Conservation (phyloP, 2,888 invertebrate genomes). For the Euphydryas editha region DNA sequence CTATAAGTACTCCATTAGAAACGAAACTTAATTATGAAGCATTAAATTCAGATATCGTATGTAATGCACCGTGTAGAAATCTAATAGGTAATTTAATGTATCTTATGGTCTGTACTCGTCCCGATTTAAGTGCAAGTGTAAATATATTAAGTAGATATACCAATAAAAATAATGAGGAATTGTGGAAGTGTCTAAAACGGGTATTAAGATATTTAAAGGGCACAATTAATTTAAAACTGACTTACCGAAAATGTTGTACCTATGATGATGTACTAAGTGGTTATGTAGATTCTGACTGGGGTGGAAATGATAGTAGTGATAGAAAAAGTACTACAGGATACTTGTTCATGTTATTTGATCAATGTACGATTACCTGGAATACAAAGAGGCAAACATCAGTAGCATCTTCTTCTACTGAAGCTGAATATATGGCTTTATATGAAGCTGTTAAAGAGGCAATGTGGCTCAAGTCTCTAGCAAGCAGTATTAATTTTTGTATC, state of each 20-base stretch:
- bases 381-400: constrained; percentile 37
- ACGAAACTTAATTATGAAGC: constrained; percentile 36
- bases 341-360: constrained; percentile 42
- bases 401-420: constrained; percentile 42
- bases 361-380: constrained; percentile 36
- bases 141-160: constrained; percentile 47
- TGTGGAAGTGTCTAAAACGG: constrained; percentile 47
- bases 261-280: constrained; percentile 42
- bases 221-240: constrained; percentile 46
- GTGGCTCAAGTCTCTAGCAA: constrained; percentile 49
- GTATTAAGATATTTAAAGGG: constrained; percentile 49
- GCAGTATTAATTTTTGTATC: constrained; percentile 42
- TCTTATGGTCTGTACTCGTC: constrained; percentile 36
- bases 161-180: constrained; percentile 45
- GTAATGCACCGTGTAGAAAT: constrained; percentile 39
- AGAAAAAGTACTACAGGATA: constrained; percentile 41
- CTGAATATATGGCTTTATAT: constrained; percentile 40
- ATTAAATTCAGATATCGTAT: constrained; percentile 29
- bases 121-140: constrained; percentile 45
- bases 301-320: constrained; percentile 38
- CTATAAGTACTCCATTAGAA: constrained; percentile 29
- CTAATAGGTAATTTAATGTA: constrained; percentile 41
- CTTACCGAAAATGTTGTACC: constrained; percentile 37
- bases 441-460: constrained; percentile 49
- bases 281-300: constrained; percentile 51